phyloP scores from a whole-genome alignment of 1,140 invertebrate species.

The Papilio polyxenes region DNA sequence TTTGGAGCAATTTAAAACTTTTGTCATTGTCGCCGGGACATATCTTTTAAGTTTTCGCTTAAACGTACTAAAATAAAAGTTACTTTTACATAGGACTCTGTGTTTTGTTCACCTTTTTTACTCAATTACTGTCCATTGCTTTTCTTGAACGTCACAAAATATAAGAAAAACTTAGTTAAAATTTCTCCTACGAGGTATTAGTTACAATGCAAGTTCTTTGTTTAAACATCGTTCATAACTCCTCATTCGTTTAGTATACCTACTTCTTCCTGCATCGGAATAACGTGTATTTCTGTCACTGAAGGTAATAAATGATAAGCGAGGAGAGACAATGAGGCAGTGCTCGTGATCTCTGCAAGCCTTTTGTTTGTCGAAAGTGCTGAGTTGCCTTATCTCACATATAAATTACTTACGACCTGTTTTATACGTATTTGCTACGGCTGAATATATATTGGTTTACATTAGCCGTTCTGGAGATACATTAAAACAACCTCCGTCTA shows the following conservation, averaged over 20 bases:
- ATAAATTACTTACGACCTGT: constrained; percentile 8
- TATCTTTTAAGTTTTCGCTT: constrained; percentile 32
- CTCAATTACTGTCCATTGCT: constrained; percentile 5
- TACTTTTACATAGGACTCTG: background rate
- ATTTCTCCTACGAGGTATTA: background rate
- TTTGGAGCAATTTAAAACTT: constrained; percentile 34
- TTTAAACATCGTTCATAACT: background rate
- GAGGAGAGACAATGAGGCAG: background rate
- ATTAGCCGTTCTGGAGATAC: too few species aligned
- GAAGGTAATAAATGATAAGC: constrained; percentile 27
- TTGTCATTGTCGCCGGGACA: constrained; percentile 24
- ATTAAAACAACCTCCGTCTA: too few species aligned
- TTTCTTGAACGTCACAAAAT: background rate
- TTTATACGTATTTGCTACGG: background rate
- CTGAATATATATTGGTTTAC: background rate
- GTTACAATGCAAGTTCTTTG: background rate
- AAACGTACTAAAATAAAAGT: constrained; percentile 32
- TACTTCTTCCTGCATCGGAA: background rate
- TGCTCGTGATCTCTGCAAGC: constrained; percentile 11
- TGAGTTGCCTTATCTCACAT: constrained; percentile 2
- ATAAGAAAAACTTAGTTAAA: background rate
- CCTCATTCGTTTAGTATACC: background rate
- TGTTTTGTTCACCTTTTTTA: constrained; percentile 3
- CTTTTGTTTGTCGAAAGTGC: constrained; percentile 19
- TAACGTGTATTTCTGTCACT: background rate